These are phyloP conservation scores for Agapetus fuscipes DNA, from an alignment of 2,888 invertebrate genomes.

Conservation along the genomic window DNA sequence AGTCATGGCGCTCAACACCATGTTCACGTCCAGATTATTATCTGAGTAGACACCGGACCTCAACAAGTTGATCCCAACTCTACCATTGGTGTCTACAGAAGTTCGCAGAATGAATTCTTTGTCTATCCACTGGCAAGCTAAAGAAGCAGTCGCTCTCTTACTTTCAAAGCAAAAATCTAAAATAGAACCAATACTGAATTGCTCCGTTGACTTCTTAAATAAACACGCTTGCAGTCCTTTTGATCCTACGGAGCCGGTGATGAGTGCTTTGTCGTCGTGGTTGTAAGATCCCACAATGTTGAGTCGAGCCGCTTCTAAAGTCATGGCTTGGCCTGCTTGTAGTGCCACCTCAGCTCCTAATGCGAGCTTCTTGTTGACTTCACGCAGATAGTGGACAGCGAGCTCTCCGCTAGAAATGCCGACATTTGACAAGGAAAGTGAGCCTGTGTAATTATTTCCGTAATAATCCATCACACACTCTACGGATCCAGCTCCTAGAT, in stretches of 20 bases:
- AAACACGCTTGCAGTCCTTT: constrained; percentile 14
- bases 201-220: constrained; percentile 5
- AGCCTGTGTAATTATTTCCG: constrained; percentile 12
- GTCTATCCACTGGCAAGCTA: constrained; percentile 12
- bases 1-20: constrained; percentile 10
- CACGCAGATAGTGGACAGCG: constrained; percentile 10
- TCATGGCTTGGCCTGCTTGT: neutral
- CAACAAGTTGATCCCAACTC: constrained; percentile 8
- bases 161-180: constrained; percentile 13
- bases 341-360: constrained; percentile 14
- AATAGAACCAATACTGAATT: constrained; percentile 11
- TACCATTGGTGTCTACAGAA: constrained; percentile 12
- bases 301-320: constrained; percentile 1
- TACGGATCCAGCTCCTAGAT: constrained; percentile 7
- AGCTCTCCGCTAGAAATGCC: constrained; percentile 8
- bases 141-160: constrained; percentile 9
- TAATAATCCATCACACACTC: constrained; percentile 15
- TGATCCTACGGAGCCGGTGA: constrained; percentile 11
- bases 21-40: constrained; percentile 7
- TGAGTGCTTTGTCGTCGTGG: neutral
- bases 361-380: constrained; percentile 9
- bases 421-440: constrained; percentile 9
- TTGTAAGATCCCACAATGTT: constrained; percentile 7
- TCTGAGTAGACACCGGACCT: constrained; percentile 9
- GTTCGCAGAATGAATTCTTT: constrained; percentile 6